These are phyloP conservation scores for Argyresthia goedartella DNA, from an alignment of 2,888 invertebrate genomes.

Conservation along the genomic window DNA sequence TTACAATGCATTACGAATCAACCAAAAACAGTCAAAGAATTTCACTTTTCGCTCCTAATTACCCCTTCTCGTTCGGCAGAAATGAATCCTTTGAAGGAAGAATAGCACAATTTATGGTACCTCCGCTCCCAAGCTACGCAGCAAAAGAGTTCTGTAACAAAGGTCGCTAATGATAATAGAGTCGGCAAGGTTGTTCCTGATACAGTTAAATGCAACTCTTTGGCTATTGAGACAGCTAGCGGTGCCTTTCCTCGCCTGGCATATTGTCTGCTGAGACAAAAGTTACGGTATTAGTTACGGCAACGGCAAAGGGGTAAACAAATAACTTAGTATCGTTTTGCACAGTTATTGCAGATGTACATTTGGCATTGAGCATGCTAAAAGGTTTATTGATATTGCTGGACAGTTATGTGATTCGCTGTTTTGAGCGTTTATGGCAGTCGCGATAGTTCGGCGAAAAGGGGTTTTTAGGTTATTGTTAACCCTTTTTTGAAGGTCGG, in stretches of 20 bases:
- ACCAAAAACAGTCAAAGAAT: slow-evolving; percentile 30
- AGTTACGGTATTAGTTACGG: slow-evolving; percentile 48
- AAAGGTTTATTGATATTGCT: slow-evolving; percentile 8
- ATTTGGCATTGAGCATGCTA: not conserved
- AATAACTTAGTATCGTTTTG: not conserved
- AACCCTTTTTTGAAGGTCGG: not conserved
- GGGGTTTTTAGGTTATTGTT: not conserved
- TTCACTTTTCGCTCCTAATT: slow-evolving; percentile 68
- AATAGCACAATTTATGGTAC: slow-evolving; percentile 42
- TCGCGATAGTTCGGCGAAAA: not conserved
- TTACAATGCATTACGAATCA: slow-evolving; percentile 46
- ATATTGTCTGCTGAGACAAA: slow-evolving; percentile 10
- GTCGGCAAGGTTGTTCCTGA: slow-evolving; percentile 13
- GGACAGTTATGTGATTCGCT: slow-evolving; percentile 1
- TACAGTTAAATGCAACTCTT: slow-evolving; percentile 56
- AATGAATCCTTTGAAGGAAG: slow-evolving; percentile 38
- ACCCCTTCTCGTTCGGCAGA: slow-evolving; percentile 35
- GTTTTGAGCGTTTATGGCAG: slow-evolving; percentile 2
- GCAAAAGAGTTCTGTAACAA: slow-evolving; percentile 30
- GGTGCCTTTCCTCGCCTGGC: slow-evolving; percentile 32
- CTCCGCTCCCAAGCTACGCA: slow-evolving; percentile 9
- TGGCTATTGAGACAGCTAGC: slow-evolving; percentile 40
- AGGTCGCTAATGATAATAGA: slow-evolving; percentile 28
- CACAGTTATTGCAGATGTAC: slow-evolving; percentile 9
- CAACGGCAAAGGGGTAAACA: slow-evolving; percentile 46